Evolutionary conservation across 2,113 vertebrate species (phyloP), one percentile per base, ranked within the genome.

Genomic region (Crotalus helleri): DNA sequence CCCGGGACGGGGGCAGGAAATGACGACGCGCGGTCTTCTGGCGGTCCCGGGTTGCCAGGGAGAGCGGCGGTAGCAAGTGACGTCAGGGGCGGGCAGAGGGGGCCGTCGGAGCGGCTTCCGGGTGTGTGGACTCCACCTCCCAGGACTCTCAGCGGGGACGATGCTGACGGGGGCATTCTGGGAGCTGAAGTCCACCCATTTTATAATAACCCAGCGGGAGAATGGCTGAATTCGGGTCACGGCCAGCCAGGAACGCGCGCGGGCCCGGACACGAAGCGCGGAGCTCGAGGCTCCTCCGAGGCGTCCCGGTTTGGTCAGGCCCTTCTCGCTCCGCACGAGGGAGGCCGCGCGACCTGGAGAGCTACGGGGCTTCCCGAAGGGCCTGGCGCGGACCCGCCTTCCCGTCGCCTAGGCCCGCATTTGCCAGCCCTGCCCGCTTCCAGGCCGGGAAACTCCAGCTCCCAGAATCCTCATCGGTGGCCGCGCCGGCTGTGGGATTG

Each of bases 21-120:
- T 46, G 81, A 46, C 21, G 13, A 55, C 19, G 58, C 69, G n/a
- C 33, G 17, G 33, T 5, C 69, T 19, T 13, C 69, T 19, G 15
- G 1, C 6, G n/a, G 17, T 21, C 74, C 74, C 17, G 6, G 33
- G 33, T 81, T 81, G 74, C 33, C 74, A 19, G n/a, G n/a, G 53
- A 6, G 44, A 89, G 54, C 29, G 15, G 53, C 59, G 17, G 39
- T 39, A 49, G 94, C 93, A 93, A 92, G 81, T 94, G 94, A 95
- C 93, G 87, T 95, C 86, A 91, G 21, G 5, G 13, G 7, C 24
- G 7, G 23, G 89, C 1, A 13, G 26, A 24, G 59, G 26, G 57
- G 57, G 57, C 19, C 57, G 57, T 59, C 58, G n/a, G 13, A 74
- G n/a, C 69, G 8, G 8, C 17, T 81, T 81, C 74, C 74, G 74